These are phyloP conservation scores for Pristiophorus japonicus DNA, from an alignment of 2,113 vertebrate species.

Conservation along the genomic window DNA sequence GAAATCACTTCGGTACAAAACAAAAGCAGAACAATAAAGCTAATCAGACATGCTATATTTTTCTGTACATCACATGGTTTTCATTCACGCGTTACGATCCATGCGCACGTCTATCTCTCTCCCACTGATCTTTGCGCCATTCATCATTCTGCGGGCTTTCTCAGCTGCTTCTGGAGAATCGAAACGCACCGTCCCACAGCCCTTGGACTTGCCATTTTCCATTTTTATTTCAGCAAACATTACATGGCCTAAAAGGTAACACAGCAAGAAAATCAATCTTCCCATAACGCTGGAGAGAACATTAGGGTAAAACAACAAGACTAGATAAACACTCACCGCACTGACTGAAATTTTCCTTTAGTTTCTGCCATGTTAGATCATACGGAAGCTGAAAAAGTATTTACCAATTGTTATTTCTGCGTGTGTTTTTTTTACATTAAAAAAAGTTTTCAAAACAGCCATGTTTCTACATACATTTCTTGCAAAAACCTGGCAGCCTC, in stretches of 20 bases:
- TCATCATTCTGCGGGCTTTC: constrained; percentile 94
- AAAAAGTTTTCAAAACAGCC: background rate
- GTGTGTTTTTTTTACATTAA: background rate
- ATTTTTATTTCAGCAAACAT: constrained; percentile 99
- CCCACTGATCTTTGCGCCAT: constrained; percentile 95
- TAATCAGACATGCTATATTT: constrained; percentile 71
- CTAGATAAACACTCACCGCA: constrained; percentile 71
- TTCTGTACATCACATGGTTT: constrained; percentile 54
- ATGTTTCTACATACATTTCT: constrained; percentile 77
- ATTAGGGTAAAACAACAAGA: background rate
- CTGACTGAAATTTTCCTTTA: constrained; percentile 96
- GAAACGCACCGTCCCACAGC: constrained; percentile 92
- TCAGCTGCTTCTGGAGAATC: constrained; percentile 92
- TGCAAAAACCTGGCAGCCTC: constrained; percentile 97
- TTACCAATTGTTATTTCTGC: background rate
- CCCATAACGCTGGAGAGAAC: background rate
- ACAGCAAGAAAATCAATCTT: constrained; percentile 46
- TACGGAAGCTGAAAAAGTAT: constrained; percentile 79
- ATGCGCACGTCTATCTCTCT: constrained; percentile 95
- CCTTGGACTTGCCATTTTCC: constrained; percentile 96
- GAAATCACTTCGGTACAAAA: constrained; percentile 33
- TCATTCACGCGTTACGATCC: constrained; percentile 83
- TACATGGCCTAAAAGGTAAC: constrained; percentile 72
- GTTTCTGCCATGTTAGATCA: constrained; percentile 96
- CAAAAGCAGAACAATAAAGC: constrained; percentile 77